These are phyloP conservation scores for Macrochelys suwanniensis DNA, from an alignment of 2,797 vertebrate species.

Conservation along the genomic window DNA sequence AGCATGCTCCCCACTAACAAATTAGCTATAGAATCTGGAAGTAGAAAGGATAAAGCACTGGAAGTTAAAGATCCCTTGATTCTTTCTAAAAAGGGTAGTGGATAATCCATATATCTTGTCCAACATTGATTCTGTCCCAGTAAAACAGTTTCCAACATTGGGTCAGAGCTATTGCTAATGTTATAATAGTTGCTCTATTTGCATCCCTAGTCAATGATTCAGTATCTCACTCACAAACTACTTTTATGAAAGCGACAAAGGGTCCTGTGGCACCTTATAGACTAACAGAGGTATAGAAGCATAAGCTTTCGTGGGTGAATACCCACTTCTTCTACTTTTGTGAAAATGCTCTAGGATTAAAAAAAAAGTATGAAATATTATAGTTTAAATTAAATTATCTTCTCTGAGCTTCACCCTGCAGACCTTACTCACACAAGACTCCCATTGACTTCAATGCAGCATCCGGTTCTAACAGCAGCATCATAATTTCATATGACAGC, in stretches of 20 bases:
- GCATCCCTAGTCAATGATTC: background rate
- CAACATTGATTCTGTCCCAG: background rate
- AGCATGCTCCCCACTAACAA: background rate
- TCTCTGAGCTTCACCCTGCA: background rate
- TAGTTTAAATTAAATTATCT: slow-evolving; percentile 5
- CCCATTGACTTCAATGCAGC: slow-evolving; percentile 3
- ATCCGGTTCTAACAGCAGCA: slow-evolving; percentile 18
- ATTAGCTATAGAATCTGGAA: background rate
- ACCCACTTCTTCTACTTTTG: no score
- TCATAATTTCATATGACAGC: slow-evolving; percentile 49
- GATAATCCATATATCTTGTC: background rate
- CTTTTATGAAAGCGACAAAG: no score
- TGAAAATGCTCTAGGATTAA: background rate
- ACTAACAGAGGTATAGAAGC: no score
- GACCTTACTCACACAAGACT: background rate
- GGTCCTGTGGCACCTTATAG: no score
- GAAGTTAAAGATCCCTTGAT: background rate
- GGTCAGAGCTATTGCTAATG: background rate
- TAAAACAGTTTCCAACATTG: background rate
- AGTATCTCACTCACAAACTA: background rate
- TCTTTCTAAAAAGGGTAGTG: background rate
- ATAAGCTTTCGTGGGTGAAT: no score
- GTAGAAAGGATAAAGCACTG: background rate
- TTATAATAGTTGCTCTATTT: background rate
- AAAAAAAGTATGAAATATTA: background rate